Percentiles rank a stretch among this genome's conserved stretches.
phyloP scores from a whole-genome alignment of 1,140 invertebrate genomes.

The Paraescarpia echinospica region DNA sequence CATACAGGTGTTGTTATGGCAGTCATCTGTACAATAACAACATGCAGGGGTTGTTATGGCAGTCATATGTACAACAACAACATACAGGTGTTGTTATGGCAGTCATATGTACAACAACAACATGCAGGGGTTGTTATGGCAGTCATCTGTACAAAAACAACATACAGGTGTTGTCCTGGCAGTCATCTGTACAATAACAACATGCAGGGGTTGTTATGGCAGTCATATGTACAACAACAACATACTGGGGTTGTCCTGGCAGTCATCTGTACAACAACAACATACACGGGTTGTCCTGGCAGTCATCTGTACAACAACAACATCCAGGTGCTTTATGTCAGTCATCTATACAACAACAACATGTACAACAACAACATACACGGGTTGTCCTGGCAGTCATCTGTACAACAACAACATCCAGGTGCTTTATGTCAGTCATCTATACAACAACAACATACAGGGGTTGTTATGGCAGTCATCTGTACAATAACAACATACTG shows the following conservation, averaged over 20 bases:
- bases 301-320: neutral
- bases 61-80: neutral
- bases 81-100: neutral
- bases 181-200: neutral
- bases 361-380: neutral
- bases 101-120: neutral
- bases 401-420: neutral
- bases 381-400: neutral
- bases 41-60: too few species aligned
- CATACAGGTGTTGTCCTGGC: neutral
- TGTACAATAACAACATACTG: neutral
- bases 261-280: neutral
- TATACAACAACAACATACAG: neutral
- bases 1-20: too few species aligned
- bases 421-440: neutral
- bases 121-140: too few species aligned
- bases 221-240: neutral
- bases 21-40: too few species aligned
- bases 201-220: too few species aligned
- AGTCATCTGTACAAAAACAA: neutral
- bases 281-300: neutral
- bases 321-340: neutral
- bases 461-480: neutral
- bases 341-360: neutral
- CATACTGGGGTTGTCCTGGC: neutral